A percentile compares a stretch with the other conserved stretches of the same genome.
These are phyloP conservation scores for Sorex maritimensis DNA, from an alignment of 2,797 vertebrate genomes.

Conservation along the genomic window DNA sequence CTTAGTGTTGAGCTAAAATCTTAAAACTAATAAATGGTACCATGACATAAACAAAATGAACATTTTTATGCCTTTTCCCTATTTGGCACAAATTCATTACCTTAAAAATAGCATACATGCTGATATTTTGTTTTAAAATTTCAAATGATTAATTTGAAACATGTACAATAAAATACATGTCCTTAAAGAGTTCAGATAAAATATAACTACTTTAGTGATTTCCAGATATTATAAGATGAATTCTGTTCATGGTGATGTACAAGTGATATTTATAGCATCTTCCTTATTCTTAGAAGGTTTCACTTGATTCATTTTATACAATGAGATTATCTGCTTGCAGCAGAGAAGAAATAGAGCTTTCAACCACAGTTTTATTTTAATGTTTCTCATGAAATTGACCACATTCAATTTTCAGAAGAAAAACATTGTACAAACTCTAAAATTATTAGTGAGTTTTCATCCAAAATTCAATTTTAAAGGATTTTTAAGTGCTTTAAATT, in stretches of 20 bases:
- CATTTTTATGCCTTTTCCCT: not conserved
- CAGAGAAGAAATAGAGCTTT: not conserved
- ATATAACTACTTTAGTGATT: not conserved
- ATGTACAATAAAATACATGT: not conserved
- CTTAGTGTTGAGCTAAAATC: not conserved
- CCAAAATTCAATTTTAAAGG: slow-evolving; percentile 38
- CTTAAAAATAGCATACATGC: not conserved
- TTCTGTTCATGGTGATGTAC: not conserved
- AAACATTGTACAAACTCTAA: not conserved
- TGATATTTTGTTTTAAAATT: slow-evolving; percentile 48
- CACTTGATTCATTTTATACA: not conserved
- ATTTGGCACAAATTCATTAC: not conserved
- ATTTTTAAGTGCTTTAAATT: slow-evolving; percentile 46
- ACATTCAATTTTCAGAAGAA: not conserved
- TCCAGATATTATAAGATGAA: slow-evolving; percentile 12
- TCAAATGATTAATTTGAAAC: slow-evolving; percentile 38
- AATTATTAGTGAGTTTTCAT: not conserved
- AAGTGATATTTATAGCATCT: too few species aligned
- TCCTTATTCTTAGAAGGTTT: too few species aligned
- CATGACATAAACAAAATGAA: not conserved
- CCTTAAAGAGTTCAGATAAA: slow-evolving; percentile 36
- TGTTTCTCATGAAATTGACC: not conserved
- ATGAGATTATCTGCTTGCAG: not conserved
- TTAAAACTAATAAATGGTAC: slow-evolving; percentile 3
- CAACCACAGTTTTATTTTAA: not conserved